A percentile compares a stretch with the other conserved stretches of the same genome.
phyloP scores from a whole-genome alignment of 2,113 vertebrate species.

The Nymphicus hollandicus region DNA sequence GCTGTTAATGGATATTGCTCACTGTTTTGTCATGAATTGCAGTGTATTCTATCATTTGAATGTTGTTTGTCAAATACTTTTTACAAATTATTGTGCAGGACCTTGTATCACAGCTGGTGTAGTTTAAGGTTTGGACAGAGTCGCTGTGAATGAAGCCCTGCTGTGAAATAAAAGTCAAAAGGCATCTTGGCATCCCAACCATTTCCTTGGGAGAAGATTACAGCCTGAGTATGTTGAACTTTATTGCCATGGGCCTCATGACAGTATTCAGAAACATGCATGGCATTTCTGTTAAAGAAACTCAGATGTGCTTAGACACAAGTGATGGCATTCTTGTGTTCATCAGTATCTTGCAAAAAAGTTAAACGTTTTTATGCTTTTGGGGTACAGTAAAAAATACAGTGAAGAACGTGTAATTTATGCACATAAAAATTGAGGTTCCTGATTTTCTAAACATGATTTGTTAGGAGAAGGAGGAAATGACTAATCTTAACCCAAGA shows the following conservation, averaged over 20 bases:
- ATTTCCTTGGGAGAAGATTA: conserved; percentile 97
- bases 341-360: conserved; percentile 58
- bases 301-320: conserved; percentile 80
- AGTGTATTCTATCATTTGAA: conserved; percentile 12
- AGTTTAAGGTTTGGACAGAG: conserved; percentile 82
- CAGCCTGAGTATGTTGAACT: conserved; percentile 85
- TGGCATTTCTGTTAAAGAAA: conserved; percentile 86
- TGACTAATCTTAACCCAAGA: background rate
- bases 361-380: background rate
- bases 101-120: conserved; percentile 81
- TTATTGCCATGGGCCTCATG: conserved; percentile 87
- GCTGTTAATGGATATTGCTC: conserved; percentile 59
- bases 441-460: background rate
- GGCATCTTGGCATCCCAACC: conserved; percentile 93
- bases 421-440: background rate
- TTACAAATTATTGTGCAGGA: conserved; percentile 69
- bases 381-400: background rate
- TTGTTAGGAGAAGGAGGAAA: background rate
- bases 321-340: conserved; percentile 74
- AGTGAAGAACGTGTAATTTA: background rate
- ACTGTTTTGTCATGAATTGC: conserved; percentile 52
- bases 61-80: conserved; percentile 72
- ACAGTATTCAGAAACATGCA: conserved; percentile 84
- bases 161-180: conserved; percentile 86
- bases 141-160: conserved; percentile 82